Evolutionary conservation across 1,140 invertebrate genomes (phyloP).

Genomic region (Holcopasites calliopsidis): DNA sequence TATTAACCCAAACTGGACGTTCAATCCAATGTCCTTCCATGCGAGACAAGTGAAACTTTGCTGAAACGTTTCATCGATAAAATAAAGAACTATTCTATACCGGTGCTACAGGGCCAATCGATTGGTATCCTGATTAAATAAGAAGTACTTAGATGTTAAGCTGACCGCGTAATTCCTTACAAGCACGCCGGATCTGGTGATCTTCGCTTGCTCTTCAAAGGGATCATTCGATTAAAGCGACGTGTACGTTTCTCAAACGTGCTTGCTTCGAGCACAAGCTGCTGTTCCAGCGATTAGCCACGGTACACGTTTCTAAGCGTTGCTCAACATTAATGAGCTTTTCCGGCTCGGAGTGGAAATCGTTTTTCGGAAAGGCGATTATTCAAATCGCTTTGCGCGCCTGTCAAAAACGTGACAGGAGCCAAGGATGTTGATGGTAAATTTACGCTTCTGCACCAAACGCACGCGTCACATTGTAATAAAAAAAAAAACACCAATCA

Average conservation of each 20-base stretch:
- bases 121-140: conserved; percentile 7
- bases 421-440: neutral
- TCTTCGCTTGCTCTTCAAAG: neutral
- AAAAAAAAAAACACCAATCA: neutral
- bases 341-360: neutral
- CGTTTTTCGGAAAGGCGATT: neutral
- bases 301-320: conserved; percentile 13
- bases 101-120: conserved; percentile 13
- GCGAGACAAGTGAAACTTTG: neutral
- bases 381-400: neutral
- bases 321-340: conserved; percentile 28
- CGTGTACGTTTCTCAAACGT: conserved; percentile 56
- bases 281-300: conserved; percentile 19
- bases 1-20: neutral
- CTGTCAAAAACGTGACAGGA: neutral
- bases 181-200: neutral
- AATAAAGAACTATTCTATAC: neutral
- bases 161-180: neutral
- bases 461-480: conserved; percentile 2
- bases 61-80: neutral
- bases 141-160: conserved; percentile 3
- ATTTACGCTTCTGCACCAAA: conserved; percentile 19
- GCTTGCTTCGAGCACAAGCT: conserved; percentile 31
- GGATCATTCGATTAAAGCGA: conserved; percentile 3
- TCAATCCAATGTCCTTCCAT: neutral